phyloP scores from a whole-genome alignment of 2,888 invertebrate species.

The Agrochola macilenta region DNA sequence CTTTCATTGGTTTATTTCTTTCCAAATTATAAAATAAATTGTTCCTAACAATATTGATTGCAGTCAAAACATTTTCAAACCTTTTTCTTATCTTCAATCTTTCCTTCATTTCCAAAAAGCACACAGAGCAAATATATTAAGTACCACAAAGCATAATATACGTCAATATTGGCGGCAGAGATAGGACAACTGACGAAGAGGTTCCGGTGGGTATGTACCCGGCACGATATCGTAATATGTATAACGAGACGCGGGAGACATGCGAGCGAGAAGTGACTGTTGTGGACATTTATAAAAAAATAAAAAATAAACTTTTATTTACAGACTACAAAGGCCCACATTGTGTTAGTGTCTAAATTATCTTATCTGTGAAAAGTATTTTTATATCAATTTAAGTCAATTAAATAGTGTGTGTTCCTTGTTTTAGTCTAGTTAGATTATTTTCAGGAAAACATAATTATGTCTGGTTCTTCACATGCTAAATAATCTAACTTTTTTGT shows the following conservation, averaged over 20 bases:
- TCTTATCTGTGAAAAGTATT: neutral
- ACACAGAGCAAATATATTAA: slow-evolving; percentile 21
- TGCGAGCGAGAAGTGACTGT: neutral
- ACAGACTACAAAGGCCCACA: no score
- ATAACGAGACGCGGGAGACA: slow-evolving; percentile 4
- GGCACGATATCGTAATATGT: neutral
- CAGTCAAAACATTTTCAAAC: slow-evolving; percentile 7
- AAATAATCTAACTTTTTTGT: neutral
- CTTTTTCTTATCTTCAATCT: slow-evolving; percentile 12
- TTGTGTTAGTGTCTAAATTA: no score
- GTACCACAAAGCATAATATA: slow-evolving; percentile 22
- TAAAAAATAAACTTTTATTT: no score
- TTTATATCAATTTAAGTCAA: neutral
- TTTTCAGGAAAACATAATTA: neutral
- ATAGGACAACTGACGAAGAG: slow-evolving; percentile 47
- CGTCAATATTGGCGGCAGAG: slow-evolving; percentile 28
- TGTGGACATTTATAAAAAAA: no score
- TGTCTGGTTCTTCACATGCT: neutral
- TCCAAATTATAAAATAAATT: neutral
- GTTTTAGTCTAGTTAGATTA: neutral
- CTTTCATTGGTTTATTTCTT: neutral
- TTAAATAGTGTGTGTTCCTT: neutral
- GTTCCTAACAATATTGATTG: neutral
- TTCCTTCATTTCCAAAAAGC: slow-evolving; percentile 12
- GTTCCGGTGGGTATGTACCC: slow-evolving; percentile 29